Evolutionary conservation across 2,797 vertebrate species (phyloP).

Genomic region (Hemibagrus guttatus): DNA sequence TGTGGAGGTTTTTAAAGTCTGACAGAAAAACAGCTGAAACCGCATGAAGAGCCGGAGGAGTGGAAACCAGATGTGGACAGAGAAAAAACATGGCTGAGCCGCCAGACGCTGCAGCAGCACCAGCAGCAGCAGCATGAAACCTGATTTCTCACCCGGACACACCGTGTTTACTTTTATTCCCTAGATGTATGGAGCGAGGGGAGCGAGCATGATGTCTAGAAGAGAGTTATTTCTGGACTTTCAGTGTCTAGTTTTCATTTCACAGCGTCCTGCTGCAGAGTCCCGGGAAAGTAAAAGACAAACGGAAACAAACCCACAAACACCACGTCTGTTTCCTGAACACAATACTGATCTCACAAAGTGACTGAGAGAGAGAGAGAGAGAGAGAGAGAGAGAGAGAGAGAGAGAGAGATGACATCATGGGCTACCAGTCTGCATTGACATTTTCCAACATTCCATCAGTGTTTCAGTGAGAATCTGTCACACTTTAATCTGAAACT

Average conservation of each 20-base stretch:
- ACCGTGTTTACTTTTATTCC: constrained; percentile 56
- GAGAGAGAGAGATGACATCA: not conserved
- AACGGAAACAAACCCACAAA: not conserved
- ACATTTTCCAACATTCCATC: not conserved
- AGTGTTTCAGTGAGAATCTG: not conserved
- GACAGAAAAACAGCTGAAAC: constrained; percentile 65
- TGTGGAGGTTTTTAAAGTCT: constrained; percentile 64
- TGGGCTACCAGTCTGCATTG: not conserved
- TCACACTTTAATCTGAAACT: not conserved
- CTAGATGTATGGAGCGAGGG: constrained; percentile 46
- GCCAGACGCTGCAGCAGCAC: constrained; percentile 45
- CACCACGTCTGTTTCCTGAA: constrained; percentile 24
- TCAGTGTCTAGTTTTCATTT: not conserved
- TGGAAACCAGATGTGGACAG: constrained; percentile 78
- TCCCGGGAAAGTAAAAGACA: constrained; percentile 66
- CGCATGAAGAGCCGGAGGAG: constrained; percentile 78
- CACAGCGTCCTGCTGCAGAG: constrained; percentile 63
- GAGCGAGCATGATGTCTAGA: constrained; percentile 59
- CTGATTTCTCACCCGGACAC: constrained; percentile 42
- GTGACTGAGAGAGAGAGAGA: constrained; percentile 24
- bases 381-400: not conserved
- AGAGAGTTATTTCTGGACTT: constrained; percentile 20
- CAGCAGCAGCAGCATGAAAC: constrained; percentile 67
- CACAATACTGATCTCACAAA: constrained; percentile 5
- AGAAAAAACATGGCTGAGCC: constrained; percentile 43